Evolutionary conservation across 2,113 vertebrate genomes (phyloP), one percentile per base, ranked within the genome.

Genomic region (Holacanthus passer): DNA sequence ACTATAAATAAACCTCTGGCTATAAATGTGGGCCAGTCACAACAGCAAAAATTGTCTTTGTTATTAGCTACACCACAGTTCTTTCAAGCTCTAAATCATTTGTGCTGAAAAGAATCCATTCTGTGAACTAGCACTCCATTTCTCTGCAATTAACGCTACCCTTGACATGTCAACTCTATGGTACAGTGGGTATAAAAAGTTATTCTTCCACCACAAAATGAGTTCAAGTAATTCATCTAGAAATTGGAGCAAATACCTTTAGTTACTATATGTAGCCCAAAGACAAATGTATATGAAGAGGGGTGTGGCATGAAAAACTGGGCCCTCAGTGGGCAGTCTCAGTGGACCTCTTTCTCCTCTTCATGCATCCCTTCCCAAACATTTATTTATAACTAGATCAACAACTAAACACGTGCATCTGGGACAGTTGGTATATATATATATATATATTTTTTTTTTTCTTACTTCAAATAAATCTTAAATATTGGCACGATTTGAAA

Each of bases 201-300:
- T 69, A 5, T 74, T 39, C 22, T 35, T 58, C 59, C 62, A 32
- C 27, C 55, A 60, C 58, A 52, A 20, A 77, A 84, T 32, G 29
- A 80, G 56, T 65, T 58, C 66, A 79, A 53, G 29, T 50, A n/a
- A 83, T 85, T 80, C 11, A 73, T 31, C 45, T 79, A 27, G 27
- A 43, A 71, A 80, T 35, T 56, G 31, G 67, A 73, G 70, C n/a
- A 73, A 76, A 48, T 72, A 64, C 31, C 7, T 60, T 75, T 48
- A 62, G 45, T 41, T 10, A 22, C 24, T 68, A 58, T 73, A 53
- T 72, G 59, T 77, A 24, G 32, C 37, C 45, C 27, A 37, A 55
- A 29, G 0, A 68, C 9, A 56, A 58, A 77, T 17, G 16, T 35
- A 66, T 1, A 17, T 45, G 19, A 67, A 32, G 19, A 47, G n/a